phyloP scores from a whole-genome alignment of 2,888 invertebrate genomes.

The Synergus gifuensis region DNA sequence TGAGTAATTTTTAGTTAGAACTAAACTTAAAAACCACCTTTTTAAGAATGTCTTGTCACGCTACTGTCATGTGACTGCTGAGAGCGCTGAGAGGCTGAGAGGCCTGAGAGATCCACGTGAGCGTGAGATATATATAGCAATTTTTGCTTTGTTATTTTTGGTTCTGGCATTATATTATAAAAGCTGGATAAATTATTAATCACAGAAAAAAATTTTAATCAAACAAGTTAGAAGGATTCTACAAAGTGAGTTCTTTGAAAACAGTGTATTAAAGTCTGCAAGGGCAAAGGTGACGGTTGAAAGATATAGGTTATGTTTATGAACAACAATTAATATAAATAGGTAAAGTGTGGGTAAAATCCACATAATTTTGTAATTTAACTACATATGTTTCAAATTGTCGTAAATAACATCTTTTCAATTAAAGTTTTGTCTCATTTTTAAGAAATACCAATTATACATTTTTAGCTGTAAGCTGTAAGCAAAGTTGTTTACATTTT shows the following conservation, averaged over 20 bases:
- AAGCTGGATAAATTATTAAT: neutral
- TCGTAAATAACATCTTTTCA: neutral
- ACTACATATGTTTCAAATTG: neutral
- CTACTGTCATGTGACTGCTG: neutral
- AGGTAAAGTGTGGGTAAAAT: neutral
- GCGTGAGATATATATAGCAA: neutral
- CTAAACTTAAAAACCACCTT: neutral
- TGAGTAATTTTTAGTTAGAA: neutral
- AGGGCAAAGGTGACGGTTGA: neutral
- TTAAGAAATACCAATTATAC: neutral
- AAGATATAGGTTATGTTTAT: neutral
- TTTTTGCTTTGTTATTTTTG: neutral
- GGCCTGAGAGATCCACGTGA: neutral
- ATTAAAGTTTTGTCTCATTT: neutral
- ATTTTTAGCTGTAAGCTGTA: neutral
- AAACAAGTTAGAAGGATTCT: neutral
- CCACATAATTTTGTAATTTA: neutral
- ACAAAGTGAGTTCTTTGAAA: neutral
- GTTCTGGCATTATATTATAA: neutral
- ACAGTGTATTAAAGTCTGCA: neutral
- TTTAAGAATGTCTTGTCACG: slow-evolving; percentile 13
- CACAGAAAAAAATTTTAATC: neutral
- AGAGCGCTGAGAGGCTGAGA: no score
- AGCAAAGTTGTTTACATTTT: neutral
- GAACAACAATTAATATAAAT: no score